These are phyloP conservation scores for Neodontobutis hainanensis DNA, from an alignment of 2,113 vertebrate species.

Conservation along the genomic window DNA sequence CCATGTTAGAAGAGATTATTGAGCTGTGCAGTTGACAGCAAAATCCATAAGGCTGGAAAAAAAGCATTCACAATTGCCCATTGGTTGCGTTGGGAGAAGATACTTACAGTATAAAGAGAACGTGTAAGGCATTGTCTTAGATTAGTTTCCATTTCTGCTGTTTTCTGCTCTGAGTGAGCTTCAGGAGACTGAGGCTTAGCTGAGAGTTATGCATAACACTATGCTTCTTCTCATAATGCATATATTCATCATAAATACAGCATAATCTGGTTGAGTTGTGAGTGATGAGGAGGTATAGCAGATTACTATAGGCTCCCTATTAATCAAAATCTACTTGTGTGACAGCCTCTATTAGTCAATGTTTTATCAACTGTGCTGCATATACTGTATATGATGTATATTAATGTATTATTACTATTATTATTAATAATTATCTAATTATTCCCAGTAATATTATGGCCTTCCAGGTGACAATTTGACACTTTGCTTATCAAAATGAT, in stretches of 20 bases:
- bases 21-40: background rate
- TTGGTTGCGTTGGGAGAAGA: background rate
- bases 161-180: too few relatives aligned
- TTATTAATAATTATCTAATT: too few relatives aligned
- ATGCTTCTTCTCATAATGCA: background rate
- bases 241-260: background rate
- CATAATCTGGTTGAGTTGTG: slow-evolving; percentile 10
- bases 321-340: slow-evolving; percentile 24
- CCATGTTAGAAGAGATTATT: background rate
- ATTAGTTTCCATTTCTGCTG: too few relatives aligned
- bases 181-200: too few relatives aligned
- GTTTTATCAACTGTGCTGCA: too few relatives aligned
- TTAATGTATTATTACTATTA: too few relatives aligned
- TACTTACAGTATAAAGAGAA: slow-evolving; percentile 12
- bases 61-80: background rate
- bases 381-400: too few relatives aligned
- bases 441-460: too few relatives aligned
- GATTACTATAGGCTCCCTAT: slow-evolving; percentile 16
- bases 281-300: background rate
- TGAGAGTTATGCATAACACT: background rate
- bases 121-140: background rate
- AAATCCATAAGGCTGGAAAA: background rate
- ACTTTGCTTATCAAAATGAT: too few relatives aligned
- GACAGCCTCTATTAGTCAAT: slow-evolving; percentile 25
- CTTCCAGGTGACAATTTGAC: too few relatives aligned